Conservation (phyloP, 92 coral and sea anemone species). For the Muricea muricata region DNA sequence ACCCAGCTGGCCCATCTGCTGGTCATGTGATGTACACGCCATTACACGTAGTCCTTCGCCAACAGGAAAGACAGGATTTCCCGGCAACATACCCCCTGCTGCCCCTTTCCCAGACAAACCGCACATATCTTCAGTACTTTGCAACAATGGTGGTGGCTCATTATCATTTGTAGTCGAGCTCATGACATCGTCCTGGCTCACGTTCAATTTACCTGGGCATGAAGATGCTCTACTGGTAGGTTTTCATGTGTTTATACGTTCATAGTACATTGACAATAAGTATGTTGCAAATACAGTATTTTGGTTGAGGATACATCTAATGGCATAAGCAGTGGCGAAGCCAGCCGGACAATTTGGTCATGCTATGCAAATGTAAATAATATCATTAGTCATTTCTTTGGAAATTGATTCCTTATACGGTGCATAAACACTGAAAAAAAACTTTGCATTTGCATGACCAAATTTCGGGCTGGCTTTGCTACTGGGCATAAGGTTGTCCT, state of each 20-base stretch:
- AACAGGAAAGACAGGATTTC: constrained; percentile 48
- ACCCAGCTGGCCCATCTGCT: constrained; percentile 77
- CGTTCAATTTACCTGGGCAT: constrained; percentile 91
- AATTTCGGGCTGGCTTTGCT: too few relatives aligned
- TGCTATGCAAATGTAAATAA: too few relatives aligned
- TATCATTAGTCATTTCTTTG: too few relatives aligned
- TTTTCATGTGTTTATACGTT: background rate
- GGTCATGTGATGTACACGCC: constrained; percentile 87
- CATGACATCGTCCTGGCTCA: constrained; percentile 90
- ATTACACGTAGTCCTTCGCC: constrained; percentile 85
- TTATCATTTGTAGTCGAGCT: constrained; percentile 82
- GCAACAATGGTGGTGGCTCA: constrained; percentile 97
- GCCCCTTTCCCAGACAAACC: constrained; percentile 77
- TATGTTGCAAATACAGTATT: too few relatives aligned
- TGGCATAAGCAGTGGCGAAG: too few relatives aligned
- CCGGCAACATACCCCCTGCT: constrained; percentile 52
- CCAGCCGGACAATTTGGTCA: too few relatives aligned
- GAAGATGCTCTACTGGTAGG: constrained; percentile 82
- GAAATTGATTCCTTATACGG: too few relatives aligned
- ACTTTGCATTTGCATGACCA: too few relatives aligned
- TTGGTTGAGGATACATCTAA: too few relatives aligned
- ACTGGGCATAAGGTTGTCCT: too few relatives aligned
- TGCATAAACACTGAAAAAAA: too few relatives aligned
- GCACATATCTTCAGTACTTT: constrained; percentile 57
- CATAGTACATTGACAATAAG: too few relatives aligned